phyloP scores from a whole-genome alignment of 2,797 vertebrate species.

The Coranthus polyacanthus region DNA sequence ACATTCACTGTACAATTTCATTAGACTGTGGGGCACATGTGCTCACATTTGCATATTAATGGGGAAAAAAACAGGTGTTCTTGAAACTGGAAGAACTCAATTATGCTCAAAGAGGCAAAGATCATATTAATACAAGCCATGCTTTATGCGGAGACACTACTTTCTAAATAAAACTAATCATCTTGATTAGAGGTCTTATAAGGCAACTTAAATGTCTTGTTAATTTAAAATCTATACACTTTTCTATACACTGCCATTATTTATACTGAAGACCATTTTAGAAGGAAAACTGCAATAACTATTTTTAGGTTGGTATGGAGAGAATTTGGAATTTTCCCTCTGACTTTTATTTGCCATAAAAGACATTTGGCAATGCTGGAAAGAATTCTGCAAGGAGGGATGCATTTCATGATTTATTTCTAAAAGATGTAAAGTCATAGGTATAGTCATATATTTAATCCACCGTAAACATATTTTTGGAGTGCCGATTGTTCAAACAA shows the following conservation, averaged over 20 bases:
- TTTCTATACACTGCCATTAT: too few species aligned
- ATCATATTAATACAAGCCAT: conserved; percentile 38
- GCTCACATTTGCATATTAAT: conserved; percentile 62
- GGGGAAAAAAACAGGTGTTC: conserved; percentile 34
- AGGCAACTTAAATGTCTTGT: conserved; percentile 33
- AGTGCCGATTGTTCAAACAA: too few species aligned
- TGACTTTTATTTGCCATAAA: too few species aligned
- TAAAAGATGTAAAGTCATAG: too few species aligned
- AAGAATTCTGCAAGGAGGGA: too few species aligned
- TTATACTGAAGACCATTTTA: not conserved
- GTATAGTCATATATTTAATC: too few species aligned
- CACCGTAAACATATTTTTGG: too few species aligned
- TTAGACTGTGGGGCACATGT: conserved; percentile 28
- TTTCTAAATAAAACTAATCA: conserved; percentile 53
- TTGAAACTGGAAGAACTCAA: conserved; percentile 26
- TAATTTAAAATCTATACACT: conserved; percentile 19
- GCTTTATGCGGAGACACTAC: conserved; percentile 46
- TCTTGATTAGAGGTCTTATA: conserved; percentile 43
- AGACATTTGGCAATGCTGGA: too few species aligned
- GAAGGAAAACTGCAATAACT: too few species aligned
- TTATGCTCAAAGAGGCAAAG: conserved; percentile 32
- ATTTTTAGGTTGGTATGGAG: too few species aligned
- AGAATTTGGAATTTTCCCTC: too few species aligned
- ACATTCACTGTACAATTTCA: conserved; percentile 23
- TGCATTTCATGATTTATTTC: too few species aligned